Base-by-base conservation (phyloP, 2,797 vertebrate species). In the Poeciliopsis infans region DNA sequence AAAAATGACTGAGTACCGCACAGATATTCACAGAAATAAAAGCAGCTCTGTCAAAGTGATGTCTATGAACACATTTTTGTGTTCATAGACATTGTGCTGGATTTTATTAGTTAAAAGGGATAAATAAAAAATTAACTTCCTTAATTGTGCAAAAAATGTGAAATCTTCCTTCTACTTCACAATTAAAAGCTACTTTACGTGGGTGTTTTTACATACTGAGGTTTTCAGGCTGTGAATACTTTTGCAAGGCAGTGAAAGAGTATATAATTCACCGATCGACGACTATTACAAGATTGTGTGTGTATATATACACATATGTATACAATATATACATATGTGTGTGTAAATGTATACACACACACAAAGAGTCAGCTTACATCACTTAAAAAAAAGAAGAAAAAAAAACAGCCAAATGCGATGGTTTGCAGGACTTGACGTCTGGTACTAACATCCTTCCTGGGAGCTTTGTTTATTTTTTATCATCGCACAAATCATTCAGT, bases 191-290 rank as follows among this genome's bases (percentile, higher is more conserved):
- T 39, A 11, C 61, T 66, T 39, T 66, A 11, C 20, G 1, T 10
- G 33, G 4, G 20, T 43, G 23, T 69, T 39, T 41, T 64, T 41
- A 23, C 36, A 66, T 39, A 68, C 41, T 23, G 36, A 41, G 12
- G 64, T 39, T 66, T 4, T 11, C 20, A 66, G 64, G 36, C 36
- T 66, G 18, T 39, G 10, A 66, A 66, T 69, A 43, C 36, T 69
- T 69, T 69, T 41, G 39, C 66, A 43, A n/a, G 36, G 39, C 36
- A 25, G 66, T 25, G 85, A 85, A 77, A 89, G 57, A 75, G 72
- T 72, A 87, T 79, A 83, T 73, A 4, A 61, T 46, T 75, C 11
- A 75, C 43, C 33, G 16, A 75, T 61, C 18, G n/a, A 75, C 5
- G 12, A 43, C 2, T 69, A 43, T 25, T 68, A 41, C 23, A 43